These are phyloP conservation scores for Hymenopus coronatus DNA, from an alignment of 2,888 invertebrate genomes.

Conservation along the genomic window DNA sequence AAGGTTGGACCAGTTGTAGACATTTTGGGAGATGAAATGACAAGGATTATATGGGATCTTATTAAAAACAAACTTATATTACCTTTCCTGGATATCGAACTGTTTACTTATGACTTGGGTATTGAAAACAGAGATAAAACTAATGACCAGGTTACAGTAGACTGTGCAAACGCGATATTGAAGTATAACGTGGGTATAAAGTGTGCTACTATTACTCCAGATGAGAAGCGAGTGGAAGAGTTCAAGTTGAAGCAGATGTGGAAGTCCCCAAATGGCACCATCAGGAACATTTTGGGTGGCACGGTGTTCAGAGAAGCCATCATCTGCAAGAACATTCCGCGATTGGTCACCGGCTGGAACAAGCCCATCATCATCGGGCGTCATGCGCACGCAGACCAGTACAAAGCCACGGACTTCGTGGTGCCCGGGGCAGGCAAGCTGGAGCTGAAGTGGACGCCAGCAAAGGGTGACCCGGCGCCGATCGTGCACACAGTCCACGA, in stretches of 20 bases:
- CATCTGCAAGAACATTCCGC: slow-evolving; percentile 90
- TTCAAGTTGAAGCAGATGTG: slow-evolving; percentile 87
- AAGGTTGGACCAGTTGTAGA: slow-evolving; percentile 86
- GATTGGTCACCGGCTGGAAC: slow-evolving; percentile 91
- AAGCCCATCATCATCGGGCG: slow-evolving; percentile 97
- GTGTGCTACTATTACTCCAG: slow-evolving; percentile 98
- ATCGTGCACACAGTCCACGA: slow-evolving; percentile 77
- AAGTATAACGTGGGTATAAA: slow-evolving; percentile 98
- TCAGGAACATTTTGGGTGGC: slow-evolving; percentile 82
- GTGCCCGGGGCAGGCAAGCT: slow-evolving; percentile 89
- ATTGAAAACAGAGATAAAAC: slow-evolving; percentile 94
- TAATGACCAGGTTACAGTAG: slow-evolving; percentile 91
- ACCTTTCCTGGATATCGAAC: slow-evolving; percentile 91
- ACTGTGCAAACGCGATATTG: slow-evolving; percentile 94
- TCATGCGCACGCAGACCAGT: slow-evolving; percentile 97
- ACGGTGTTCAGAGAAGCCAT: slow-evolving; percentile 84
- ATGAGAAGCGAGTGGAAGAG: slow-evolving; percentile 92
- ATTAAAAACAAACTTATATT: slow-evolving; percentile 96
- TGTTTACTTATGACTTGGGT: slow-evolving; percentile 91
- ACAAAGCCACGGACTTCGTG: slow-evolving; percentile 95
- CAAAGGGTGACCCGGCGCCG: slow-evolving; percentile 56
- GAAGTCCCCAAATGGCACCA: slow-evolving; percentile 88
- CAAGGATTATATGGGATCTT: slow-evolving; percentile 95
- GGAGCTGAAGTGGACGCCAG: slow-evolving; percentile 77
- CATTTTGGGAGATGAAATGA: slow-evolving; percentile 94